Conservation (phyloP, 1,140 invertebrate genomes). For the Drosophila saltans region DNA sequence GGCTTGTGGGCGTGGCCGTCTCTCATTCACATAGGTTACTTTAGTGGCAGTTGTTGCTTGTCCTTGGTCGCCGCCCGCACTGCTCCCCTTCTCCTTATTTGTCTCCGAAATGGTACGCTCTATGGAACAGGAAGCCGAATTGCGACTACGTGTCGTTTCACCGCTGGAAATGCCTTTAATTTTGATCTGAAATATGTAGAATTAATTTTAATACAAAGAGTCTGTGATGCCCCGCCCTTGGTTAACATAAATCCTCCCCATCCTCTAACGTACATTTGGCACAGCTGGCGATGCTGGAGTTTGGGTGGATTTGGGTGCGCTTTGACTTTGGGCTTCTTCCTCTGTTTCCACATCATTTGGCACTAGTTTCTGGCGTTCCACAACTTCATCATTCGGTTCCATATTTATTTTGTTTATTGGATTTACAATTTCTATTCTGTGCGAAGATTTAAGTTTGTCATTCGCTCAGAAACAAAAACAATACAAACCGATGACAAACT, state of each 20-base stretch:
- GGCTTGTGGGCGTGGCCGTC: slow-evolving; percentile 83
- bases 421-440: slow-evolving; percentile 18
- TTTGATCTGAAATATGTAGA: slow-evolving; percentile 52
- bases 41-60: slow-evolving; percentile 76
- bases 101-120: slow-evolving; percentile 78
- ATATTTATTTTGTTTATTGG: slow-evolving; percentile 37
- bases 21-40: slow-evolving; percentile 86
- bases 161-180: slow-evolving; percentile 81
- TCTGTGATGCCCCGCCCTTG: background rate
- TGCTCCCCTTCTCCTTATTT: slow-evolving; percentile 54
- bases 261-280: slow-evolving; percentile 79
- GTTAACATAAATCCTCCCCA: background rate
- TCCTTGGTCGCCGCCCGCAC: slow-evolving; percentile 22
- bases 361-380: slow-evolving; percentile 79
- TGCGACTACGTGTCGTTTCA: slow-evolving; percentile 78
- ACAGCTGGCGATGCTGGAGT: slow-evolving; percentile 74
- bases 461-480: background rate
- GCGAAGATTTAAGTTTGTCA: background rate
- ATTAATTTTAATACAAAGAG: background rate
- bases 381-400: slow-evolving; percentile 82
- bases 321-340: slow-evolving; percentile 72
- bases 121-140: slow-evolving; percentile 78
- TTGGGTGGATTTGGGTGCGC: slow-evolving; percentile 75
- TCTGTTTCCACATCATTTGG: slow-evolving; percentile 78
- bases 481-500: background rate